Conservation (phyloP, 2,113 vertebrate genomes). For the Trachemys scripta region DNA sequence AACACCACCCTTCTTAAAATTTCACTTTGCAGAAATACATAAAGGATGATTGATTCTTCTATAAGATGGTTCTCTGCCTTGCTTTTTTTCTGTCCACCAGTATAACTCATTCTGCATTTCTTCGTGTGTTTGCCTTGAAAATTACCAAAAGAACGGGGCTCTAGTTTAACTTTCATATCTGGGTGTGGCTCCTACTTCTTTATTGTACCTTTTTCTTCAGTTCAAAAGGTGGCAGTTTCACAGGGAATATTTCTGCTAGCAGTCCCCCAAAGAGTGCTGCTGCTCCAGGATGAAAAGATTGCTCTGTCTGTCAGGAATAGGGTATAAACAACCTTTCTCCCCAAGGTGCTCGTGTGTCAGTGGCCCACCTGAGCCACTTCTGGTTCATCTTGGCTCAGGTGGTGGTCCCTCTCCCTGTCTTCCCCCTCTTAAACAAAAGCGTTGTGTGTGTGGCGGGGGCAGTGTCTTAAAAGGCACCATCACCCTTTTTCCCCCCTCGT, state of each 20-base stretch:
- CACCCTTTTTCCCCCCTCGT: neutral
- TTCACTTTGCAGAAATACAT: neutral
- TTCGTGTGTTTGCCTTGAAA: neutral
- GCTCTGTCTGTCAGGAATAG: neutral
- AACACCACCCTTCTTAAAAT: fast-evolving
- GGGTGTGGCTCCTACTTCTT: neutral
- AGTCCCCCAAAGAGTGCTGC: neutral
- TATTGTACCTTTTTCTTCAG: neutral
- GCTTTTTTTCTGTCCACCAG: neutral
- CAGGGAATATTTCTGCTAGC: neutral
- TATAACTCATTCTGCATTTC: neutral
- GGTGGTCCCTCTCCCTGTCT: neutral
- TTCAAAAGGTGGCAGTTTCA: neutral
- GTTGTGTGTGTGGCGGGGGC: no score
- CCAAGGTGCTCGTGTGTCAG: no score
- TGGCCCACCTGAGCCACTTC: no score
- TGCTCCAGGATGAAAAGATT: neutral
- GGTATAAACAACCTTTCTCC: neutral
- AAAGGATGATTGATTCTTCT: neutral
- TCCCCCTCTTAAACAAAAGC: neutral
- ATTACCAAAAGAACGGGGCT: neutral
- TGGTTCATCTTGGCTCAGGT: neutral
- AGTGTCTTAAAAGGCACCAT: neutral
- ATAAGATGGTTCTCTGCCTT: neutral
- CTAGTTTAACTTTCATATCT: neutral